Percentiles rank a stretch among this genome's conserved stretches.
These are phyloP conservation scores for Neofelis nebulosa DNA, from an alignment of 2,113 vertebrate genomes.

Conservation along the genomic window DNA sequence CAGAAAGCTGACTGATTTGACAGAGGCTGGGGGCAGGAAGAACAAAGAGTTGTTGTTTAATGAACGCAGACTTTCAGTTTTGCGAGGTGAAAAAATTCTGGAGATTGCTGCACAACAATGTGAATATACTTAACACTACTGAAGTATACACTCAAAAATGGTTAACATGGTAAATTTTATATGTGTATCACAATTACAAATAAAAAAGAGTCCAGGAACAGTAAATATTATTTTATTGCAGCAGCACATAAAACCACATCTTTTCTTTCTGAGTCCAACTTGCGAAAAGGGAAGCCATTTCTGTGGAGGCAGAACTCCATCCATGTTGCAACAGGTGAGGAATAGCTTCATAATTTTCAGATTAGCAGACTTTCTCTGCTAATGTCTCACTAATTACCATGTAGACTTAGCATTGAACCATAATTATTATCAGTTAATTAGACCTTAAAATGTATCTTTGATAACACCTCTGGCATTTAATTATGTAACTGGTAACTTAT, in stretches of 20 bases:
- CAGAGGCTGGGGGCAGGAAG: background rate
- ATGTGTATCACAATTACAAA: background rate
- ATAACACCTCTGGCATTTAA: conserved; percentile 80
- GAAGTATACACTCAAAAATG: background rate
- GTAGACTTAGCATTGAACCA: conserved; percentile 65
- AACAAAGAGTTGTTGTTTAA: background rate
- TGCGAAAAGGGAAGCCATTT: conserved; percentile 36
- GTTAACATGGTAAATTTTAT: background rate
- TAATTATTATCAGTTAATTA: conserved; percentile 82
- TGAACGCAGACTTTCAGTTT: background rate
- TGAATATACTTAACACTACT: background rate
- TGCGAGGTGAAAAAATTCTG: background rate
- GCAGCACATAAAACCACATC: background rate
- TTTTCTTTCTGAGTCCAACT: conserved; percentile 16
- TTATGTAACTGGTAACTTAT: conserved; percentile 74
- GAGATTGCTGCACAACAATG: background rate
- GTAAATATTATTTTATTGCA: conserved; percentile 33
- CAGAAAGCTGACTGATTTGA: background rate
- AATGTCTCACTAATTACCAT: conserved; percentile 75
- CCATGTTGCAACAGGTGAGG: conserved; percentile 62
- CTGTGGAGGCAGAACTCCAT: background rate
- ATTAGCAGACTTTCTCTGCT: conserved; percentile 66
- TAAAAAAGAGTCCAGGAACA: background rate
- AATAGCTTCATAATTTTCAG: conserved; percentile 68
- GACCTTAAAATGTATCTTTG: conserved; percentile 76